phyloP scores from a whole-genome alignment of 2,797 vertebrate species.

The Sardinella longiceps region DNA sequence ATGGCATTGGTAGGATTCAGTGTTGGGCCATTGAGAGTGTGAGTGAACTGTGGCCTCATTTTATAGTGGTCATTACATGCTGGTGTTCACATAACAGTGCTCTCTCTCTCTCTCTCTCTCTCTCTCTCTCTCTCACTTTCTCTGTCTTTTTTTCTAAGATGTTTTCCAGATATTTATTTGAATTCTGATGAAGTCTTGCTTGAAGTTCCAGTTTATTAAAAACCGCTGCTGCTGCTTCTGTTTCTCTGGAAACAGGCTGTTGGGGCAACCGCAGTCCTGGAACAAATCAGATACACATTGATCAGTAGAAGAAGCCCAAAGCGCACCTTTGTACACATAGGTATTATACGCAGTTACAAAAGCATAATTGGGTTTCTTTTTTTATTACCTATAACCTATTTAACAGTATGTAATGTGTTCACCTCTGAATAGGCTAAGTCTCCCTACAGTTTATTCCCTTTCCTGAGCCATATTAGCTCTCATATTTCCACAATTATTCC shows the following conservation, averaged over 20 bases:
- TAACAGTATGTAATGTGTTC: not conserved
- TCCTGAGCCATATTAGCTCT: not conserved
- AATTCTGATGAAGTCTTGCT: not conserved
- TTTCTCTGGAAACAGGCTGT: slow-evolving; percentile 46
- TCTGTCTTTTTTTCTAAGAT: not conserved
- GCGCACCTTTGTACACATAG: too few relatives aligned
- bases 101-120: too few relatives aligned
- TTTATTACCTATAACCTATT: not conserved
- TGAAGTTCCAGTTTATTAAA: not conserved
- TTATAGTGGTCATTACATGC: not conserved
- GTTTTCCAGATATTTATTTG: not conserved
- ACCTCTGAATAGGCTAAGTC: not conserved
- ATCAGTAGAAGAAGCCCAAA: not conserved
- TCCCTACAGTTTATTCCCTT: not conserved
- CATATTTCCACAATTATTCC: not conserved
- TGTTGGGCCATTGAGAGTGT: not conserved
- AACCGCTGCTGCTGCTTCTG: slow-evolving; percentile 44
- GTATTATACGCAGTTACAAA: not conserved
- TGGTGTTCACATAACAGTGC: not conserved
- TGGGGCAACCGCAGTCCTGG: not conserved
- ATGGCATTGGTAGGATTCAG: slow-evolving; percentile 10
- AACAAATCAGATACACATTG: not conserved
- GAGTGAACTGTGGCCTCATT: not conserved
- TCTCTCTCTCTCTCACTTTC: too few relatives aligned
- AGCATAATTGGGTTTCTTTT: not conserved